These are phyloP conservation scores for Spheniscus humboldti DNA, from an alignment of 2,797 vertebrate species.

Conservation along the genomic window DNA sequence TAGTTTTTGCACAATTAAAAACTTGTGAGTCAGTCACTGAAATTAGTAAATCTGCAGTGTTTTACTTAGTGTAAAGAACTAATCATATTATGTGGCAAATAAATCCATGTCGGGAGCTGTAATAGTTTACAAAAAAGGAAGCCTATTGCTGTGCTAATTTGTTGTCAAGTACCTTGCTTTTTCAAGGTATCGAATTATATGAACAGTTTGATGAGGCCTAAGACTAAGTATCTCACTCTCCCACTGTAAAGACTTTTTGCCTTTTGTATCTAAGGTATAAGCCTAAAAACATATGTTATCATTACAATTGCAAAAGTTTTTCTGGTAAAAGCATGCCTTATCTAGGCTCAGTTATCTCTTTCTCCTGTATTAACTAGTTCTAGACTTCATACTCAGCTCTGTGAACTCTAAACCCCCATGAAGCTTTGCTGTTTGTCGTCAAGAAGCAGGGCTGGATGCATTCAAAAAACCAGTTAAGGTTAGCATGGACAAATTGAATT, in stretches of 20 bases:
- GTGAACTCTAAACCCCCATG: background rate
- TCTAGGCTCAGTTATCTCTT: background rate
- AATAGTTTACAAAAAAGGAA: background rate
- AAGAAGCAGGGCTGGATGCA: background rate
- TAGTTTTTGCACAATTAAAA: background rate
- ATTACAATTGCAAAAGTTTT: background rate
- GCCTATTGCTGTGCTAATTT: constrained; percentile 39
- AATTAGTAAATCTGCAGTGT: background rate
- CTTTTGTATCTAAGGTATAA: background rate
- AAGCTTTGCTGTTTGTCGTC: background rate
- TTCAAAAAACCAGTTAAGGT: background rate
- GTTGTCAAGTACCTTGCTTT: constrained; percentile 21
- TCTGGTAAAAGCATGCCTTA: background rate
- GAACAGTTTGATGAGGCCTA: background rate
- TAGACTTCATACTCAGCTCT: background rate
- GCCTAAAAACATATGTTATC: background rate
- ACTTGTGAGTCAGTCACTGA: background rate
- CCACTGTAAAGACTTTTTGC: background rate
- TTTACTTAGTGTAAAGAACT: background rate
- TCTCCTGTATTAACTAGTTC: background rate
- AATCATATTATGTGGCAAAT: background rate
- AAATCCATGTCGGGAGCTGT: background rate
- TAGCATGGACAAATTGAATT: background rate
- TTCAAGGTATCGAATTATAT: constrained; percentile 8
- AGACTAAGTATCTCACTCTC: background rate